Conservation (phyloP, 2,888 invertebrate genomes). For the Rhyacophila evoluta region DNA sequence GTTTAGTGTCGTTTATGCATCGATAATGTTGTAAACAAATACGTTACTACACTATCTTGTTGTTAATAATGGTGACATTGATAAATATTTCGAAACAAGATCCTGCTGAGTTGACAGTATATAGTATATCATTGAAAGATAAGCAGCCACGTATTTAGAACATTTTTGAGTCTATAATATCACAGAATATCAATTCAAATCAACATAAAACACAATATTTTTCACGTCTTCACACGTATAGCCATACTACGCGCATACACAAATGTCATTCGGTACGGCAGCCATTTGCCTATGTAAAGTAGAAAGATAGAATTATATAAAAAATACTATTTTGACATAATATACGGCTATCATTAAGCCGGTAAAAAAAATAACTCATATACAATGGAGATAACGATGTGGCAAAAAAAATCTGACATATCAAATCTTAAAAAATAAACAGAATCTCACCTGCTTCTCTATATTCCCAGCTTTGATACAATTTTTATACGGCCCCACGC, state of each 20-base stretch:
- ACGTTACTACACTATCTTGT: neutral
- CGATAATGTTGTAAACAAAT: constrained; percentile 10
- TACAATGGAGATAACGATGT: neutral
- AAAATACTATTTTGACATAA: constrained; percentile 38
- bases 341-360: neutral
- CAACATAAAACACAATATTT: constrained; percentile 4
- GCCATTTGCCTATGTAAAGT: constrained; percentile 64
- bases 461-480: constrained; percentile 56
- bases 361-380: constrained; percentile 9
- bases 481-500: constrained; percentile 50
- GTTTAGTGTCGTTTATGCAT: neutral
- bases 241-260: constrained; percentile 56
- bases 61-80: constrained; percentile 22
- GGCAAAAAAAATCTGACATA: constrained; percentile 43
- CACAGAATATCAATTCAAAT: neutral
- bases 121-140: neutral
- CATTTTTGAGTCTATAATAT: neutral
- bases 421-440: constrained; percentile 40
- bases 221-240: constrained; percentile 31
- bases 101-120: constrained; percentile 12
- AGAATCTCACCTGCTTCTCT: constrained; percentile 45
- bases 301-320: constrained; percentile 37
- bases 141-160: neutral
- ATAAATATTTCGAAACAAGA: neutral
- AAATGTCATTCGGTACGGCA: constrained; percentile 66